Percentiles rank a stretch among this genome's conserved stretches.
Conservation (phyloP, 2,113 vertebrate species). For the Erythrocebus patas region DNA sequence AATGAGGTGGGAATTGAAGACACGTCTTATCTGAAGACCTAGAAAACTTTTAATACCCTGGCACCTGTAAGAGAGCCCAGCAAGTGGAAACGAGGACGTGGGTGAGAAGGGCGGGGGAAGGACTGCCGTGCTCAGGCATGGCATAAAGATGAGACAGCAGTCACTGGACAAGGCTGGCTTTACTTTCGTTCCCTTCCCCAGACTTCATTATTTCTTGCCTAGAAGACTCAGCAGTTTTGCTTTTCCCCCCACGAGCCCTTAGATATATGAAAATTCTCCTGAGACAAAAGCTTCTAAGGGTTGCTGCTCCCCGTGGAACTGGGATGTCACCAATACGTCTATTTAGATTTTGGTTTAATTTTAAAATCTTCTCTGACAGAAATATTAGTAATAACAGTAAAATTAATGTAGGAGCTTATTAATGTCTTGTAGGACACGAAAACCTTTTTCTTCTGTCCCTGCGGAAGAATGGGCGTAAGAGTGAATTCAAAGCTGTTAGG, state of each 20-base stretch:
- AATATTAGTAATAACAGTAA: background rate
- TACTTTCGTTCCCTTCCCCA: background rate
- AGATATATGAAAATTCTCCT: background rate
- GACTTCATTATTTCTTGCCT: background rate
- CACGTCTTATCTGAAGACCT: background rate
- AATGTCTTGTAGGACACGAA: background rate
- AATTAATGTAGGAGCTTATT: background rate
- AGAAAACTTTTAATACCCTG: background rate
- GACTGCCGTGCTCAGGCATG: no score
- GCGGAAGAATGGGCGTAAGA: background rate
- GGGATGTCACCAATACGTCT: background rate
- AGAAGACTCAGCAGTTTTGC: background rate
- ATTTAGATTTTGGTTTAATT: background rate
- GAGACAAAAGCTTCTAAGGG: no score
- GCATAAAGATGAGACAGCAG: background rate
- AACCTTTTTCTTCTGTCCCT: background rate
- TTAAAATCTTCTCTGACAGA: background rate
- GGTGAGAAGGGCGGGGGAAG: background rate
- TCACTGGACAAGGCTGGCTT: background rate
- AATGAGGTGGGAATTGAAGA: background rate
- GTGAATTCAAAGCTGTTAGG: background rate
- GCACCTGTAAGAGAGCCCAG: background rate
- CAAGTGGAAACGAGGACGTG: background rate
- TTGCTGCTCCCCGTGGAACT: background rate
- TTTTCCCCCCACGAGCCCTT: background rate